A percentile compares a stretch with the other conserved stretches of the same genome.
phyloP scores from a whole-genome alignment of 1,140 invertebrate genomes.

The Berghia stephanieae region DNA sequence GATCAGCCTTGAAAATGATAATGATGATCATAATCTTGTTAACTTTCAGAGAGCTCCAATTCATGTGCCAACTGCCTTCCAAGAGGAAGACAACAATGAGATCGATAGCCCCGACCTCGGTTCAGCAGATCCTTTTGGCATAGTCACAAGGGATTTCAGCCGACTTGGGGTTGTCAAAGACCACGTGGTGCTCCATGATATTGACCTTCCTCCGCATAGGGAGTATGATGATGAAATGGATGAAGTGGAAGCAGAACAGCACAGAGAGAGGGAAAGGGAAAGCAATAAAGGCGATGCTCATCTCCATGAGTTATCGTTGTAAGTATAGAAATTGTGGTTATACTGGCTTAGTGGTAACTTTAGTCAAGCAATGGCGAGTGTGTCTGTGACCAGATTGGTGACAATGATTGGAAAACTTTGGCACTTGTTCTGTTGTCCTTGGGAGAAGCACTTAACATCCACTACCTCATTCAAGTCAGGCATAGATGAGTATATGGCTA shows the following conservation, averaged over 20 bases:
- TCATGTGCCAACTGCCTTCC: constrained; percentile 48
- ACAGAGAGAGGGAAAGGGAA: neutral
- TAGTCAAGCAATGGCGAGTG: neutral
- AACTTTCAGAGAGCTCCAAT: neutral
- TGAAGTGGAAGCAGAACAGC: constrained; percentile 13
- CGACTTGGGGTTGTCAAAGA: no score
- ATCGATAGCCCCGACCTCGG: constrained; percentile 50
- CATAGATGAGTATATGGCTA: no score
- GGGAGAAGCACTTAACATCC: no score
- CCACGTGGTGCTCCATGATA: constrained; percentile 3
- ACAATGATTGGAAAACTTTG: no score
- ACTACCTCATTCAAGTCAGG: no score
- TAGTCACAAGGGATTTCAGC: constrained; percentile 16
- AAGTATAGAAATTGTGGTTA: no score
- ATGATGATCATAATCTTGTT: neutral
- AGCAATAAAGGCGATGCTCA: constrained; percentile 3
- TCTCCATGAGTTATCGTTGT: constrained; percentile 42
- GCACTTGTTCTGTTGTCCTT: no score
- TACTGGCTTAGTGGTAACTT: no score
- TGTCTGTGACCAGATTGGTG: no score
- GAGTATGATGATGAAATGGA: constrained; percentile 10
- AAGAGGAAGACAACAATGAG: constrained; percentile 32
- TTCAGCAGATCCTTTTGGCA: constrained; percentile 14
- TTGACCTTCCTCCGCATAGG: neutral
- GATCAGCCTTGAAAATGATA: neutral